Conservation (phyloP, 2,797 vertebrate genomes). For the Pipistrellus kuhlii region DNA sequence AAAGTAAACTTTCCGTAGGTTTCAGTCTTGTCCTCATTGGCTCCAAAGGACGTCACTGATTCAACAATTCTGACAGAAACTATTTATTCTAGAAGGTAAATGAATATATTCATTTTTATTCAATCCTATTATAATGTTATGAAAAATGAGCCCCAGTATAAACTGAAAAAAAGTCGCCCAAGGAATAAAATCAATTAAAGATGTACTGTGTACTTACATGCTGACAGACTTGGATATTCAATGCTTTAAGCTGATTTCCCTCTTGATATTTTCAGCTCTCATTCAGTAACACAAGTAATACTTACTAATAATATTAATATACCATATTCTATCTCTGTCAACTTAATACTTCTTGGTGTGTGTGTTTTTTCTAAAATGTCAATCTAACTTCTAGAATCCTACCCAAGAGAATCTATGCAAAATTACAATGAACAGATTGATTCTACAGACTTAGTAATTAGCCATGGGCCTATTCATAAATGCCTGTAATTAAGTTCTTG, state of each 20-base stretch:
- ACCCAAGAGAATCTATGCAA: constrained; percentile 73
- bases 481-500: constrained; percentile 61
- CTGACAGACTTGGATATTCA: constrained; percentile 65
- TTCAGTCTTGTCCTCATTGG: constrained; percentile 8
- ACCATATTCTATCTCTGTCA: constrained; percentile 68
- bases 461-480: constrained; percentile 22
- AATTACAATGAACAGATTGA: constrained; percentile 69
- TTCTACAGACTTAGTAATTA: constrained; percentile 70
- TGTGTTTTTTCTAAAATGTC: constrained; percentile 57
- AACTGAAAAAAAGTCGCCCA: constrained; percentile 57
- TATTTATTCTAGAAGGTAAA: constrained; percentile 40
- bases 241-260: constrained; percentile 73
- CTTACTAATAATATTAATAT: constrained; percentile 76
- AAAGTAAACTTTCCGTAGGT: constrained; percentile 69
- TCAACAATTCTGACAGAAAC: constrained; percentile 28
- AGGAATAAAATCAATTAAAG: constrained; percentile 78
- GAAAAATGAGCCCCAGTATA: constrained; percentile 52
- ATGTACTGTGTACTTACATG: constrained; percentile 45
- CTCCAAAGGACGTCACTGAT: neutral
- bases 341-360: constrained; percentile 49
- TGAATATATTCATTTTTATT: constrained; percentile 64
- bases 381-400: constrained; percentile 68
- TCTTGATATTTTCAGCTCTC: constrained; percentile 73
- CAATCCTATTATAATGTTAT: constrained; percentile 47
- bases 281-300: constrained; percentile 67